Evolutionary conservation across 2,113 vertebrate genomes (phyloP).

Genomic region (Acanthochromis polyacanthus): DNA sequence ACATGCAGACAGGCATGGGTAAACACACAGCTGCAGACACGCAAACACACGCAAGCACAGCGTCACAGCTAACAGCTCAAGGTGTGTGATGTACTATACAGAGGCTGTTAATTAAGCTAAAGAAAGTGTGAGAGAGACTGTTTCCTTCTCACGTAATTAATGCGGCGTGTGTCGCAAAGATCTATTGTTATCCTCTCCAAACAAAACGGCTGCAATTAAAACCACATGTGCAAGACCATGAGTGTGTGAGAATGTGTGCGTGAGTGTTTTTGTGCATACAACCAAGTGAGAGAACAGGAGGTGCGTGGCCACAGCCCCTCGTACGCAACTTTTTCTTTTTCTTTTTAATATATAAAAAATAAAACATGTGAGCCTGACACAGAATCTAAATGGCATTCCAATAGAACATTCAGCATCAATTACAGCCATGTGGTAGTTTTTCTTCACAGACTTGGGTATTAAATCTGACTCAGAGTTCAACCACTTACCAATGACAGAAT

Average conservation of each 20-base stretch:
- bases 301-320: not conserved
- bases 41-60: conserved; percentile 36
- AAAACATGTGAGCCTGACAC: not conserved
- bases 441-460: not conserved
- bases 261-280: conserved; percentile 10
- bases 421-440: conserved; percentile 13
- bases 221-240: conserved; percentile 45
- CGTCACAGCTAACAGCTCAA: conserved; percentile 26
- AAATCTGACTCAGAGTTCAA: not conserved
- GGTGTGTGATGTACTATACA: conserved; percentile 40
- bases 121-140: conserved; percentile 43
- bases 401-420: conserved; percentile 33
- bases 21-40: conserved; percentile 31
- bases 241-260: conserved; percentile 18
- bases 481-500: not conserved
- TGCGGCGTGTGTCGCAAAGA: conserved; percentile 39
- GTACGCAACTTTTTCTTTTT: not conserved
- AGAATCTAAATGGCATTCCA: conserved; percentile 11
- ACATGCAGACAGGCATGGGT: conserved; percentile 21
- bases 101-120: conserved; percentile 60
- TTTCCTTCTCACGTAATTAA: conserved; percentile 53
- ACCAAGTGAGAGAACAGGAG: conserved; percentile 22
- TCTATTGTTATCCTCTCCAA: conserved; percentile 46
- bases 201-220: conserved; percentile 47
- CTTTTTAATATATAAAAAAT: conserved; percentile 6